Evolutionary conservation across 2,888 invertebrate species (phyloP).

Genomic region (Dolomedes plantarius): DNA sequence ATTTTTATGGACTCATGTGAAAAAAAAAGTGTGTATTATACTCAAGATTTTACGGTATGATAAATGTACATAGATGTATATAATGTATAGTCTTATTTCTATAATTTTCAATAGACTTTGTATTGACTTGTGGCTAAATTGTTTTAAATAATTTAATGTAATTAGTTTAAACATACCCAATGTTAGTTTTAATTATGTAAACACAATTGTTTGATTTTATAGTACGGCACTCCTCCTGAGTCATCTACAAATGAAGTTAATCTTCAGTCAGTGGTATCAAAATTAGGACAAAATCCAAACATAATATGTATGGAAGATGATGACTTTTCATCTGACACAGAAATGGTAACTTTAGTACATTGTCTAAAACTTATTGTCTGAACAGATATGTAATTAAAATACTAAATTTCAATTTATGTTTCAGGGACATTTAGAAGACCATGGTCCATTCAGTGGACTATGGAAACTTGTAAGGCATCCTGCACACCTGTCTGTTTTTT

Average conservation of each 20-base stretch:
- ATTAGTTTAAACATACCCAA: too few species aligned
- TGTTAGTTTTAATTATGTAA: too few species aligned
- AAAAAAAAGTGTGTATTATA: too few species aligned
- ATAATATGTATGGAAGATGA: constrained; percentile 98
- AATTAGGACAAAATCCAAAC: constrained; percentile 77
- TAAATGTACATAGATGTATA: too few species aligned
- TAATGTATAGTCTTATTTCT: too few species aligned
- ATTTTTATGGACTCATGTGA: too few species aligned
- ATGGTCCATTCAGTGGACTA: constrained; percentile 92
- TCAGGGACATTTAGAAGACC: constrained; percentile 85
- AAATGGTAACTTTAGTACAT: constrained; percentile 81
- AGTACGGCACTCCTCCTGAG: constrained; percentile 77
- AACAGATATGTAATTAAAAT: background rate
- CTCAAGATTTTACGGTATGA: too few species aligned
- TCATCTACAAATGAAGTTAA: constrained; percentile 13
- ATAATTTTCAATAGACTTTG: too few species aligned
- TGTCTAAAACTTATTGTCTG: background rate
- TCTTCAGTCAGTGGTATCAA: constrained; percentile 39
- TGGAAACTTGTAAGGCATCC: constrained; percentile 88
- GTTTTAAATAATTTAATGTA: too few species aligned
- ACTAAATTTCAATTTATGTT: constrained; percentile 69
- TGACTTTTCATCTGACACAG: constrained; percentile 88
- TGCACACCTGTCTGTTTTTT: constrained; percentile 94
- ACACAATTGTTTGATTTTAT: constrained; percentile 23
- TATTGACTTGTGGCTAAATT: too few species aligned